Percentiles rank a stretch among this genome's conserved stretches.
Evolutionary conservation across 2,888 invertebrate species (phyloP).

Genomic region (Aromia moschata): DNA sequence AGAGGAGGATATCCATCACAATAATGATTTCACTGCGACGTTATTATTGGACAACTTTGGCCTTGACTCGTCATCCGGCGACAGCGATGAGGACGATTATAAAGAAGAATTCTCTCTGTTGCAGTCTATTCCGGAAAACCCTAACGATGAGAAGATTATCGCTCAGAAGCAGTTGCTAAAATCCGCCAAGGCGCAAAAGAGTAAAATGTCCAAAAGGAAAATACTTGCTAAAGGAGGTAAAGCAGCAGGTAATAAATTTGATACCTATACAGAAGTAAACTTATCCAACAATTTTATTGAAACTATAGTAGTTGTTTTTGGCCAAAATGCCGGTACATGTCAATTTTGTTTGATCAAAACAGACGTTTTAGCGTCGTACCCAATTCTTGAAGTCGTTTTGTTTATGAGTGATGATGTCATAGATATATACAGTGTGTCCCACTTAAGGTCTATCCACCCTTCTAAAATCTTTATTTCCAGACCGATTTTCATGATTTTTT

Average conservation of each 20-base stretch:
- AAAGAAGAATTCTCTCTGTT: constrained; percentile 54
- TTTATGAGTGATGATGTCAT: too few relatives aligned
- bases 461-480: too few relatives aligned
- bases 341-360: too few relatives aligned
- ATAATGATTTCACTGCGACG: constrained; percentile 46
- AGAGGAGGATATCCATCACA: constrained; percentile 47
- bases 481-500: too few relatives aligned
- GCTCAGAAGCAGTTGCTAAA: constrained; percentile 62
- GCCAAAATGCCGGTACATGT: too few relatives aligned
- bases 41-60: constrained; percentile 57
- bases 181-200: constrained; percentile 57
- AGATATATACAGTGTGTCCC: too few relatives aligned
- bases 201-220: constrained; percentile 58
- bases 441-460: too few relatives aligned
- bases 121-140: constrained; percentile 48
- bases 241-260: constrained; percentile 44
- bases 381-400: too few relatives aligned
- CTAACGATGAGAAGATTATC: constrained; percentile 58
- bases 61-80: constrained; percentile 57
- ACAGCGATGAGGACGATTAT: constrained; percentile 56
- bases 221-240: constrained; percentile 53
- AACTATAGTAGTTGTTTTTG: too few relatives aligned
- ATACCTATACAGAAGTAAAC: too few relatives aligned
- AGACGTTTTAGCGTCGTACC: too few relatives aligned
- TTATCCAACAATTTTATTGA: too few relatives aligned